Conservation (phyloP, 2,797 vertebrate genomes). For the Poecilia gillii region DNA sequence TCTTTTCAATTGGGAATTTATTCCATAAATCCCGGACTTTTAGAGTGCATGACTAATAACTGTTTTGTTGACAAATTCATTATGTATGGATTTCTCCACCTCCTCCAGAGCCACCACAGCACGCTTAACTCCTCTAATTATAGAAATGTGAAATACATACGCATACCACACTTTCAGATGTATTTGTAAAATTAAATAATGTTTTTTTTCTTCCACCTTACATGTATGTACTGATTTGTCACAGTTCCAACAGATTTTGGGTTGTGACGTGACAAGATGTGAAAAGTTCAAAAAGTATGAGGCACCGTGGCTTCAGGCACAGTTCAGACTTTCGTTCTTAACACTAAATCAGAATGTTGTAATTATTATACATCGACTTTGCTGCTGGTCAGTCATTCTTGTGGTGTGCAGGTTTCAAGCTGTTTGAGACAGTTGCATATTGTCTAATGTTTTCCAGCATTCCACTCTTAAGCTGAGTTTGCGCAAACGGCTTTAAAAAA, state of each 20-base stretch:
- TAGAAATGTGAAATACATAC: background rate
- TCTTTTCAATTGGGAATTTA: background rate
- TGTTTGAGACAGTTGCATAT: constrained; percentile 57
- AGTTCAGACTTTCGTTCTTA: background rate
- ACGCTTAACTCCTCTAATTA: background rate
- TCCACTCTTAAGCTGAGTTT: constrained; percentile 44
- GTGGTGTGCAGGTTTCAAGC: constrained; percentile 33
- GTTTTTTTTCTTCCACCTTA: background rate
- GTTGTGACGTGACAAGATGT: background rate
- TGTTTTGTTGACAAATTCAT: background rate
- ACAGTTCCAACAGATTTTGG: background rate
- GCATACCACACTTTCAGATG: background rate
- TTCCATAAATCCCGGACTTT: background rate
- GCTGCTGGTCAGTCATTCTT: constrained; percentile 19
- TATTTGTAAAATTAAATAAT: background rate
- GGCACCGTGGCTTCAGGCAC: background rate
- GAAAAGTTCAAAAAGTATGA: background rate
- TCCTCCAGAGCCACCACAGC: background rate
- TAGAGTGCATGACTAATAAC: background rate
- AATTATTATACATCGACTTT: constrained; percentile 4
- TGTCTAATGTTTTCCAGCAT: constrained; percentile 59
- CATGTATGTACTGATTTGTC: background rate
- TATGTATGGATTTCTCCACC: background rate
- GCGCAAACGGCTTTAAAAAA: constrained; percentile 38
- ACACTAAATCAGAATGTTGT: constrained; percentile 4